Evolutionary conservation across 1,140 invertebrate species (phyloP).

Genomic region (Meloidogyne floridensis): DNA sequence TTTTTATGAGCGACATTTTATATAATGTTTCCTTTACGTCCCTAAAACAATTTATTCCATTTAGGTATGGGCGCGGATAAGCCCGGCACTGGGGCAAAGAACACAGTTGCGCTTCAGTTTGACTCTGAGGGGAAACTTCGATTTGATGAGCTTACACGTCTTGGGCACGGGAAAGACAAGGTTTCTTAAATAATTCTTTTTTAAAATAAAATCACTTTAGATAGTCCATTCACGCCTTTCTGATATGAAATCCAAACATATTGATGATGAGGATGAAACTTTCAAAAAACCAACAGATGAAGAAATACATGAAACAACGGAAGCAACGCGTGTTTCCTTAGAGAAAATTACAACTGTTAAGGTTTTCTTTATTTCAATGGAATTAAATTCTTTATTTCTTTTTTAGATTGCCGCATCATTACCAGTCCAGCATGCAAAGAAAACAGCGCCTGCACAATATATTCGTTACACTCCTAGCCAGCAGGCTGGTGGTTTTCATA

Average conservation of each 20-base stretch:
- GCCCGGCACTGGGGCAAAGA: slow-evolving; percentile 71
- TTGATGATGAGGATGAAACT: slow-evolving; percentile 84
- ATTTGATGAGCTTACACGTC: slow-evolving; percentile 90
- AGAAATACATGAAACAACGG: slow-evolving; percentile 80
- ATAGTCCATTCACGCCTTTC: slow-evolving; percentile 92
- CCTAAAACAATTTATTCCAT: slow-evolving; percentile 2
- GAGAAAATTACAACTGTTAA: slow-evolving; percentile 65
- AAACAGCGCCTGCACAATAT: slow-evolving; percentile 84
- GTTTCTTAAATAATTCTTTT: too few species aligned
- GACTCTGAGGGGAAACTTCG: slow-evolving; percentile 87
- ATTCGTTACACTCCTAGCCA: slow-evolving; percentile 88
- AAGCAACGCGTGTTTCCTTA: slow-evolving; percentile 70
- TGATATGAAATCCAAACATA: slow-evolving; percentile 86
- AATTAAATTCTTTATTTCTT: neutral
- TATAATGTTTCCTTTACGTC: neutral
- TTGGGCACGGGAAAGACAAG: slow-evolving; percentile 78
- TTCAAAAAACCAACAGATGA: slow-evolving; percentile 84
- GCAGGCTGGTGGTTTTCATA: slow-evolving; percentile 72
- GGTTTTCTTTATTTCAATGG: slow-evolving; percentile 15
- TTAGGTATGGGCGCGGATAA: slow-evolving; percentile 67
- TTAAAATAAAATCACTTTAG: slow-evolving; percentile 67
- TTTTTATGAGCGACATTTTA: too few species aligned
- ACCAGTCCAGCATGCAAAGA: slow-evolving; percentile 87
- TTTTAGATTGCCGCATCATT: slow-evolving; percentile 78
- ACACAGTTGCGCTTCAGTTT: slow-evolving; percentile 87